A percentile compares a stretch with the other conserved stretches of the same genome.
Evolutionary conservation across 2,888 invertebrate genomes (phyloP).

Genomic region (Microchrysa polita): DNA sequence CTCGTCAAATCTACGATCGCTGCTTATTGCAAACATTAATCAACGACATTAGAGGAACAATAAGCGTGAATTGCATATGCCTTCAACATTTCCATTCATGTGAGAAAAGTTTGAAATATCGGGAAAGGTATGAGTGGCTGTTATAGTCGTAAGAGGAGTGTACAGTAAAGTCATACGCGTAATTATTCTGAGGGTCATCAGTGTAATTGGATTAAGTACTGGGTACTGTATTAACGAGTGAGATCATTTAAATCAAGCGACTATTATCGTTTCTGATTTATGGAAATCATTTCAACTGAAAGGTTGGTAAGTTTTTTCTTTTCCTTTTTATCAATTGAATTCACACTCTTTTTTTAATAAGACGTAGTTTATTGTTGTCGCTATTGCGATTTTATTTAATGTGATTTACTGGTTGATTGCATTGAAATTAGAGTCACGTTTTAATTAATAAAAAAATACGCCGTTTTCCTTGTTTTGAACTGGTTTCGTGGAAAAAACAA

Average conservation of each 20-base stretch:
- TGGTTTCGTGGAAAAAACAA: too few relatives aligned
- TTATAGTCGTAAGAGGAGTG: neutral
- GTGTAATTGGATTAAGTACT: slow-evolving; percentile 15
- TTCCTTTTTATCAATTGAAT: slow-evolving; percentile 1
- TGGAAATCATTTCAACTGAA: slow-evolving; percentile 18
- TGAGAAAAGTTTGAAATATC: neutral
- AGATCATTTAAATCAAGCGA: slow-evolving; percentile 35
- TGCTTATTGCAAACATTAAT: slow-evolving; percentile 25
- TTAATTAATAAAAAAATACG: too few relatives aligned
- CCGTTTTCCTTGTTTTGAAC: too few relatives aligned
- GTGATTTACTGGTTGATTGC: too few relatives aligned
- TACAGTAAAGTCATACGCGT: neutral
- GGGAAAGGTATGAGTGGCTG: neutral
- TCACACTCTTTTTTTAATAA: neutral
- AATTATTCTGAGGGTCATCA: slow-evolving; percentile 26
- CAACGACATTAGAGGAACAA: slow-evolving; percentile 22
- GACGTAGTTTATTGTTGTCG: neutral
- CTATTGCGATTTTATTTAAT: too few relatives aligned
- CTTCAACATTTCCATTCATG: slow-evolving; percentile 5
- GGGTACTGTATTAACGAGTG: neutral
- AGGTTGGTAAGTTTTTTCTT: slow-evolving; percentile 19
- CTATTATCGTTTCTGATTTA: slow-evolving; percentile 31
- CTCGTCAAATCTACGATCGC: slow-evolving; percentile 18
- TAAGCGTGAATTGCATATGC: neutral
- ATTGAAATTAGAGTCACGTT: too few relatives aligned